Conservation (phyloP, 2,113 vertebrate species). For the Scolopax mira region DNA sequence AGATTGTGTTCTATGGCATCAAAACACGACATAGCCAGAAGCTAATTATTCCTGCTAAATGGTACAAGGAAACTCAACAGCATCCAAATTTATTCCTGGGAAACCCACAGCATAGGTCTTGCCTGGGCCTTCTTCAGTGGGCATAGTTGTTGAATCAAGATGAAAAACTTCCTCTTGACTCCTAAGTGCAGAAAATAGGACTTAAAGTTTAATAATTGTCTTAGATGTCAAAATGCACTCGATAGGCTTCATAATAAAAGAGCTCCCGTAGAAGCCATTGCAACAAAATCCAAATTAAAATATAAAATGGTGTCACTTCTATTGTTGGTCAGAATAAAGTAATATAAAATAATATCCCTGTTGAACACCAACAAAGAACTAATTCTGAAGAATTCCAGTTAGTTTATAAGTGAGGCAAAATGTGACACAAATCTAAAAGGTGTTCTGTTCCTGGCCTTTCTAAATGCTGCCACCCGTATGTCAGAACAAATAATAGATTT, state of each 20-base stretch:
- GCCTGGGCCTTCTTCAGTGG: neutral
- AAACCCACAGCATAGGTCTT: neutral
- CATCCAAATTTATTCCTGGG: neutral
- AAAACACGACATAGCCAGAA: neutral
- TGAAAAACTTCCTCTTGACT: neutral
- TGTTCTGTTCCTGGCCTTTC: neutral
- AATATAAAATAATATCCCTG: neutral
- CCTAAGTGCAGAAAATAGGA: neutral
- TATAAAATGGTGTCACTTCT: neutral
- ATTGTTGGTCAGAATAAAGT: neutral
- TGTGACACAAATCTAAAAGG: neutral
- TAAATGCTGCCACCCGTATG: neutral
- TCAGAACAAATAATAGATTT: neutral
- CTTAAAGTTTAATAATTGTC: neutral
- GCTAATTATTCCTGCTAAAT: neutral
- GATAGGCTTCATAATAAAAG: neutral
- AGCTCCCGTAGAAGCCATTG: neutral
- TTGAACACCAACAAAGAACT: neutral
- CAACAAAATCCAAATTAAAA: neutral
- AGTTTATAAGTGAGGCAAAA: neutral
- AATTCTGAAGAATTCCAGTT: neutral
- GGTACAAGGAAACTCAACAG: neutral
- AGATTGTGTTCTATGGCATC: neutral
- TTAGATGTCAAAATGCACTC: neutral
- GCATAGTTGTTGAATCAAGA: neutral